Conservation (phyloP, 2,113 vertebrate genomes). For the Lampris incognitus region DNA sequence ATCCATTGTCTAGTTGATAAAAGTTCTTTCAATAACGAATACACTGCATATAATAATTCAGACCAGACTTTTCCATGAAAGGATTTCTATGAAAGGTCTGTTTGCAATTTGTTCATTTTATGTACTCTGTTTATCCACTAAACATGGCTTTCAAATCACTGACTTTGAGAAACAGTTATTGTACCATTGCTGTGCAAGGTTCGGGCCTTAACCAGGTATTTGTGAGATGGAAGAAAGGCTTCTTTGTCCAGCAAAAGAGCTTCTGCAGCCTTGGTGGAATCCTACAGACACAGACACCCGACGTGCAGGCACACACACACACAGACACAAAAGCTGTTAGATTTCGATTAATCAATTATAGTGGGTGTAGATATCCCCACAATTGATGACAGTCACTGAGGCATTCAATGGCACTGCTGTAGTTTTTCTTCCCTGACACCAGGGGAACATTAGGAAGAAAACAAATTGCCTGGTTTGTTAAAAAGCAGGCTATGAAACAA, state of each 20-base stretch:
- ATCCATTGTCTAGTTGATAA: neutral
- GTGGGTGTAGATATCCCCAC: conserved; percentile 55
- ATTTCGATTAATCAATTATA: conserved; percentile 62
- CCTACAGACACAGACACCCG: conserved; percentile 59
- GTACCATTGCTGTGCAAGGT: conserved; percentile 87
- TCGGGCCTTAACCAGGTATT: conserved; percentile 86
- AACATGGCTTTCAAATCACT: neutral
- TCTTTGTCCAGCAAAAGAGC: conserved; percentile 90
- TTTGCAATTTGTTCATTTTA: neutral
- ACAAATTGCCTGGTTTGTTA: conserved; percentile 24
- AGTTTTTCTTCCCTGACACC: conserved; percentile 52
- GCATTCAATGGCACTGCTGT: conserved; percentile 52
- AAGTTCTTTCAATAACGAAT: neutral
- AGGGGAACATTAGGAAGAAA: conserved; percentile 36
- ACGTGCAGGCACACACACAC: neutral
- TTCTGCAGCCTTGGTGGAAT: conserved; percentile 87
- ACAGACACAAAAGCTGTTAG: conserved; percentile 45
- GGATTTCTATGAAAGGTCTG: too few species aligned
- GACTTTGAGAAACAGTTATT: neutral
- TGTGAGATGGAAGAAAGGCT: conserved; percentile 89
- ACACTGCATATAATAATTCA: neutral
- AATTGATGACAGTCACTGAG: conserved; percentile 60
- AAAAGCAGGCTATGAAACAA: conserved; percentile 16
- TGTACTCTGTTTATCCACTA: neutral
- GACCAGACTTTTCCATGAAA: neutral